Evolutionary conservation across 2,113 vertebrate species (phyloP).

Genomic region (Laticauda colubrina): DNA sequence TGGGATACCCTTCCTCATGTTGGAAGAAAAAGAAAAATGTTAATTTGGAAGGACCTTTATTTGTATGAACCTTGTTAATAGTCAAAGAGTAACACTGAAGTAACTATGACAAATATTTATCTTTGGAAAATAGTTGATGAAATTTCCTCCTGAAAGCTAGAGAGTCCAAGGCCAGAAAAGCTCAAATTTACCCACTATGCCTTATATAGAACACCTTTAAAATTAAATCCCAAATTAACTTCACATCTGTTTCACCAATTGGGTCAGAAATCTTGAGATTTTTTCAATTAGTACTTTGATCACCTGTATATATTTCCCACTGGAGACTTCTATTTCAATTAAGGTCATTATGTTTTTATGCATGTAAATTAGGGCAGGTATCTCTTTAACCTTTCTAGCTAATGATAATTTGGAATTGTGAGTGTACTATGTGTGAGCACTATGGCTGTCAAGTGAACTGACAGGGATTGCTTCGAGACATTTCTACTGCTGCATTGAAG

Average conservation of each 20-base stretch:
- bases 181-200: accelerated
- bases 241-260: background rate
- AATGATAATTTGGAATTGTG: background rate
- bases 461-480: background rate
- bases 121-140: conserved; percentile 23
- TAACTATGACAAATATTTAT: conserved; percentile 59
- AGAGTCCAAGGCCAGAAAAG: background rate
- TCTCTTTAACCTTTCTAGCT: background rate
- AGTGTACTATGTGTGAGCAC: background rate
- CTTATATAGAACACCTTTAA: background rate
- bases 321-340: background rate
- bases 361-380: background rate
- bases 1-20: conserved; percentile 51
- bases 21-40: conserved; percentile 20
- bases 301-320: background rate
- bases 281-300: background rate
- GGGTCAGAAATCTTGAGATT: background rate
- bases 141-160: background rate
- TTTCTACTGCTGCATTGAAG: background rate
- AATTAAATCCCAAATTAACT: background rate
- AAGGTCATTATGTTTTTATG: background rate
- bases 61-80: conserved; percentile 49
- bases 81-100: conserved; percentile 66
- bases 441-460: background rate
- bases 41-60: background rate